Evolutionary conservation across 2,113 vertebrate genomes (phyloP).

Genomic region (Callipepla californica): DNA sequence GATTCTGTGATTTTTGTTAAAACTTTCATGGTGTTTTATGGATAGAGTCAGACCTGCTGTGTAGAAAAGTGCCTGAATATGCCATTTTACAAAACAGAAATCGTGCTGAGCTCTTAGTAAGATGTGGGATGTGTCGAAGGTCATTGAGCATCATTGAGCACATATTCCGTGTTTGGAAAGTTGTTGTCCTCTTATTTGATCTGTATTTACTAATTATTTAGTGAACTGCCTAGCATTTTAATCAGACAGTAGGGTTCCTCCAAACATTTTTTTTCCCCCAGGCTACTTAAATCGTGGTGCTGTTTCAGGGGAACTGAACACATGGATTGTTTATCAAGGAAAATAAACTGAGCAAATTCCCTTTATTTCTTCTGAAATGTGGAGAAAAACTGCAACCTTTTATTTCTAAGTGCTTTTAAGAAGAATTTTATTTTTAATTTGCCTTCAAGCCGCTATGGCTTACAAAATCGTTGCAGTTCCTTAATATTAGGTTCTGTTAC

Average conservation of each 20-base stretch:
- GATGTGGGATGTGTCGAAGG: background rate
- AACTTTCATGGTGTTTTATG: background rate
- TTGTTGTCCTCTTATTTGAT: background rate
- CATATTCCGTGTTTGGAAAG: background rate
- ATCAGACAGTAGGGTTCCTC: background rate
- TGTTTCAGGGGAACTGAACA: background rate
- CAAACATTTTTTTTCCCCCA: background rate
- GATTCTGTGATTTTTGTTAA: background rate
- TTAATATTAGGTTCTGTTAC: background rate
- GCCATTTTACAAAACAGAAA: background rate
- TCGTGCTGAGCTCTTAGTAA: background rate
- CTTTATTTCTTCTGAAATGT: background rate
- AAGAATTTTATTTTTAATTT: background rate
- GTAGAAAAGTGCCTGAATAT: background rate
- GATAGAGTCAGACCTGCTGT: background rate
- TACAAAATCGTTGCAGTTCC: background rate
- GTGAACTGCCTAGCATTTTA: background rate
- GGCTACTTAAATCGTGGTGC: background rate
- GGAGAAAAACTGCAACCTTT: background rate
- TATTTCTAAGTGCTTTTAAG: background rate
- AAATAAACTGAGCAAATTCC: background rate
- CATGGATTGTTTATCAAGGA: background rate
- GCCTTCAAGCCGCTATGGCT: background rate
- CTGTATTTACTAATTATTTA: background rate
- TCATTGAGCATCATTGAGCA: background rate